Evolutionary conservation across 1,140 invertebrate genomes (phyloP), one percentile per base, ranked within the genome.

Genomic region (Archivesica marissinica): DNA sequence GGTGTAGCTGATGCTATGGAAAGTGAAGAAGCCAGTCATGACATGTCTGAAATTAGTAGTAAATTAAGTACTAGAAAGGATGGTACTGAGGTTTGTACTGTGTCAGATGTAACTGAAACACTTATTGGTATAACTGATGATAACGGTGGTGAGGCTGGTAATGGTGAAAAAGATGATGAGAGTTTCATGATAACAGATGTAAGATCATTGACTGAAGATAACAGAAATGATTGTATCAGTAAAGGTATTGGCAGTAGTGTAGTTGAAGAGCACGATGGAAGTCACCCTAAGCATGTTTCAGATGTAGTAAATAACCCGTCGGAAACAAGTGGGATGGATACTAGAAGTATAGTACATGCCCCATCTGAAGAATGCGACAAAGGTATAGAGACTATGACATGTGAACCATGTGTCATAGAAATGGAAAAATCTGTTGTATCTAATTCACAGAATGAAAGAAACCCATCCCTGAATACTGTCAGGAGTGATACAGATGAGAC

Each of bases 131-230:
- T n/a, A n/a, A 64, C 15, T 28, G 15, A 17, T 11, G 59, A 28
- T 25, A 17, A 64, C 15, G 11, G 15, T 11, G 25, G 15, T 64
- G 15, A 17, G 25, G 15, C 13, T n/a, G n/a, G n/a, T n/a, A 35
- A 4, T 15, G 35, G 64, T n/a, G 20, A 35, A 68, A 39, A 20
- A 39, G 35, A 20, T 50, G 41, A 64, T 3, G 75, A 54, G 1
- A 25, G 25, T 13, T 39, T 80, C 3, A 80, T 80, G 61, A 80
- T 80, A 20, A 80, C 38, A 38, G 64, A 80, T 80, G 78, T 80
- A 6, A 54, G 61, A 25, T 80, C 78, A 23, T n/a, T 80, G 17
- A 68, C 78, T n/a, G 41, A 70, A 20, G 23, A 52, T 30, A 33
- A 3, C n/a, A 39, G 4, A 70, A 61, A 41, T 54, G 17, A 25